These are phyloP conservation scores for Adelognathus sp. DNA, from an alignment of 2,888 invertebrate genomes.

Conservation along the genomic window DNA sequence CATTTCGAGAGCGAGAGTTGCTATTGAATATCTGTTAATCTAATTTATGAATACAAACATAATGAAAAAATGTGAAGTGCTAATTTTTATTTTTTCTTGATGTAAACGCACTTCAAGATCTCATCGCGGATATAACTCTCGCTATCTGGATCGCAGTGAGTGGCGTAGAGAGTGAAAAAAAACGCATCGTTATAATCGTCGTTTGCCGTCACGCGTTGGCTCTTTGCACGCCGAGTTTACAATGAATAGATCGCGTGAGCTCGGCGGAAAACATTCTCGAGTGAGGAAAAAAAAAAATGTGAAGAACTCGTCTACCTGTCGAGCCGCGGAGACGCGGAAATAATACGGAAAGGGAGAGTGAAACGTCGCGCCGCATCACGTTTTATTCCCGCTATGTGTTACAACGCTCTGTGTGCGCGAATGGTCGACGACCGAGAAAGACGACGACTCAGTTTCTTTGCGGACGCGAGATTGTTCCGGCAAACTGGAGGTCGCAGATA, in stretches of 20 bases:
- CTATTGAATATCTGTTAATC: not conserved
- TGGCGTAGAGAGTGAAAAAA: not conserved
- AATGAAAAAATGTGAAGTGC: conserved; percentile 10
- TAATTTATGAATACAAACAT: not conserved
- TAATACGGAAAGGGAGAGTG: conserved; percentile 57
- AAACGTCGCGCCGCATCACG: conserved; percentile 52
- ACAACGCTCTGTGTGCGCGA: conserved; percentile 7
- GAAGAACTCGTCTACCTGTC: conserved; percentile 14
- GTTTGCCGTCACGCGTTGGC: conserved; percentile 16
- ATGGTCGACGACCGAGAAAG: conserved; percentile 19
- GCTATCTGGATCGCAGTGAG: conserved; percentile 20
- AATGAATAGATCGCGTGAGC: conserved; percentile 47
- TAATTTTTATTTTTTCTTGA: not conserved
- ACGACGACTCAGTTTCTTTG: conserved; percentile 47
- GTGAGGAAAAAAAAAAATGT: conserved; percentile 30
- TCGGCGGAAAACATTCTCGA: conserved; percentile 45
- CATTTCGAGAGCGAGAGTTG: conserved; percentile 6
- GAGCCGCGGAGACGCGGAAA: conserved; percentile 53
- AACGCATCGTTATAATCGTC: conserved; percentile 34
- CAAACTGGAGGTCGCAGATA: conserved; percentile 16
- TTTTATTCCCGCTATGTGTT: conserved; percentile 40
- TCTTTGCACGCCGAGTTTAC: not conserved
- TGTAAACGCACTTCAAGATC: conserved; percentile 13
- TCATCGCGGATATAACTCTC: conserved; percentile 11
- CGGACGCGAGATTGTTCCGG: conserved; percentile 12